These are phyloP conservation scores for Megaceryle torquata DNA, from an alignment of 2,113 vertebrate species.

Conservation along the genomic window DNA sequence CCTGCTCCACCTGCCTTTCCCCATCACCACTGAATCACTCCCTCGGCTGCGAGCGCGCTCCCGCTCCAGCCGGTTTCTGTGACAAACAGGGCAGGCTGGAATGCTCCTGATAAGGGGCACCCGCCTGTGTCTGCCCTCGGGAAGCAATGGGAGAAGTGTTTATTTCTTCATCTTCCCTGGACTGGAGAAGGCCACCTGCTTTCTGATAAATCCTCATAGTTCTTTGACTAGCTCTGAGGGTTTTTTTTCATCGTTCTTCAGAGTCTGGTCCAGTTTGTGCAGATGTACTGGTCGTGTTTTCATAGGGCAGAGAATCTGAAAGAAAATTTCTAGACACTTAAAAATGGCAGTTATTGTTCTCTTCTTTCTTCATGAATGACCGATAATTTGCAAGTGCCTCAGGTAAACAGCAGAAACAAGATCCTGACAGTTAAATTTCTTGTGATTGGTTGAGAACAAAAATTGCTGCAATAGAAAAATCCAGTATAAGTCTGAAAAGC, in stretches of 20 bases:
- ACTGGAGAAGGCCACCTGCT: not conserved
- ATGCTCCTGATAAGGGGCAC: slow-evolving; percentile 12
- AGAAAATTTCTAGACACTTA: not conserved
- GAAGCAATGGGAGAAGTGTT: not conserved
- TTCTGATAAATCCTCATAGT: not conserved
- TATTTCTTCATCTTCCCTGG: not conserved
- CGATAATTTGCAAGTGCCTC: not conserved
- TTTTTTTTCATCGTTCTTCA: not conserved
- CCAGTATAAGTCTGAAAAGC: not conserved
- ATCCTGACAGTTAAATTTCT: not conserved
- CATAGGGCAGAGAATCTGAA: not conserved
- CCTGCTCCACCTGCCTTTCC: slow-evolving; percentile 55
- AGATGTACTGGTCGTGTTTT: fast-evolving
- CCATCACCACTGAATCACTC: slow-evolving; percentile 8
- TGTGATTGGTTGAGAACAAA: not conserved
- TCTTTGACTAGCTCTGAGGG: not conserved
- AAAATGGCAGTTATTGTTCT: not conserved
- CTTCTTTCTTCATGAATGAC: not conserved
- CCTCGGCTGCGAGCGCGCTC: not conserved
- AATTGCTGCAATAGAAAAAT: not conserved
- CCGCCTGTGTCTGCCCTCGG: not conserved
- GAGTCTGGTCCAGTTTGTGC: not conserved
- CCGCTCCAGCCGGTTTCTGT: not conserved
- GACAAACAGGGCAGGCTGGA: slow-evolving; percentile 42
- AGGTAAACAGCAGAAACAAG: not conserved